phyloP scores from a whole-genome alignment of 2,797 vertebrate genomes.

The Sparidentex hasta region DNA sequence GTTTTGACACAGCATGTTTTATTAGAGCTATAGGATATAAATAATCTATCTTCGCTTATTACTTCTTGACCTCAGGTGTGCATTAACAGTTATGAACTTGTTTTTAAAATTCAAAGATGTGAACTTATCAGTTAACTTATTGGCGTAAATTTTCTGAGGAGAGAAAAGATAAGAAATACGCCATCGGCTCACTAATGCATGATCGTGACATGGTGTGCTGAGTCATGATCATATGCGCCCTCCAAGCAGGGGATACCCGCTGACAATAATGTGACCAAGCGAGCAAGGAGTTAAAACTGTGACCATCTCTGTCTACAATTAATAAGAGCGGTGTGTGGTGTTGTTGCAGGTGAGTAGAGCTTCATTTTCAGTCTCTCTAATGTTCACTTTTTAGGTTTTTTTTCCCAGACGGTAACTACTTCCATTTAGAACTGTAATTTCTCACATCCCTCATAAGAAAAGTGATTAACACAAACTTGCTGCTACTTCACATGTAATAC shows the following conservation, averaged over 20 bases:
- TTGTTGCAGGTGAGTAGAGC: no score
- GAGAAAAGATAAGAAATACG: slow-evolving; percentile 1
- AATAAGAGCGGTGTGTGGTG: no score
- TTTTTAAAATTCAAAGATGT: no score
- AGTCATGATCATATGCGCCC: not conserved
- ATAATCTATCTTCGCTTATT: no score
- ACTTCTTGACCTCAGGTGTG: no score
- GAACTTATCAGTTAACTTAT: no score
- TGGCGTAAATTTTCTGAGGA: not conserved
- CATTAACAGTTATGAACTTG: no score
- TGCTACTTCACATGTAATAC: slow-evolving; percentile 1
- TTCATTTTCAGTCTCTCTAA: no score
- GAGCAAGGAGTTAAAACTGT: not conserved
- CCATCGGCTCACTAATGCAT: not conserved
- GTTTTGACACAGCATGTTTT: no score
- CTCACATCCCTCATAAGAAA: not conserved
- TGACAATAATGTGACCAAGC: not conserved
- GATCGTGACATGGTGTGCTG: not conserved
- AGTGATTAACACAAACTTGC: not conserved
- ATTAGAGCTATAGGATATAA: no score
- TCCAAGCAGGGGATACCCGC: not conserved
- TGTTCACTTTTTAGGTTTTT: not conserved
- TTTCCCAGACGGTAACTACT: not conserved
- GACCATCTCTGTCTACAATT: not conserved
- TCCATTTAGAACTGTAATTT: not conserved